Percentiles rank a stretch among this genome's conserved stretches.
phyloP scores from a whole-genome alignment of 2,797 vertebrate species.

The Dendrocincla fuliginosa region DNA sequence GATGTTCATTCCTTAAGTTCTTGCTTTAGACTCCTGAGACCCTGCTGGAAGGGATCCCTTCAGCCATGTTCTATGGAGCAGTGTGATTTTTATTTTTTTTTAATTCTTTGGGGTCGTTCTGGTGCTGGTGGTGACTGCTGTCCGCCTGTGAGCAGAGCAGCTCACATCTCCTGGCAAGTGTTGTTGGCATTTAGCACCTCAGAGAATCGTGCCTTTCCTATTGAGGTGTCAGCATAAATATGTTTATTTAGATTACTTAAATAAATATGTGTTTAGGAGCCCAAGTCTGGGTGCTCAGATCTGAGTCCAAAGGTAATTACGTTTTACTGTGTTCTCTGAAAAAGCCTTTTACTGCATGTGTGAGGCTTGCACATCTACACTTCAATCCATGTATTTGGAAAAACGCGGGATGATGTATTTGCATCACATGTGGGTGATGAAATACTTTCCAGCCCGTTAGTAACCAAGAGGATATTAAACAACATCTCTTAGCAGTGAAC shows the following conservation, averaged over 20 bases:
- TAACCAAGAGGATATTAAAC: constrained; percentile 64
- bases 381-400: constrained; percentile 55
- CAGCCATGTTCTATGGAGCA: neutral
- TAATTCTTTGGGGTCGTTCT: neutral
- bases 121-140: neutral
- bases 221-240: constrained; percentile 60
- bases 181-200: constrained; percentile 32
- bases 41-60: neutral
- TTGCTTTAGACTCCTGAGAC: neutral
- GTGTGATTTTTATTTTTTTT: neutral
- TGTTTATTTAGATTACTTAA: constrained; percentile 68
- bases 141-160: neutral
- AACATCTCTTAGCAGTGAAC: constrained; percentile 31
- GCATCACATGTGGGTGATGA: constrained; percentile 64
- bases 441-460: constrained; percentile 64
- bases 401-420: constrained; percentile 57
- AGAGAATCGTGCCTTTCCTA: constrained; percentile 31
- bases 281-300: constrained; percentile 45
- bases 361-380: constrained; percentile 57
- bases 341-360: constrained; percentile 37
- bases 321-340: constrained; percentile 35
- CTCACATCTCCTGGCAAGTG: neutral
- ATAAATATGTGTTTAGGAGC: constrained; percentile 65
- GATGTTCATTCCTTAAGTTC: neutral
- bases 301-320: constrained; percentile 60